Base-by-base conservation (phyloP, 2,797 vertebrate genomes). In the Thalassophryne amazonica region DNA sequence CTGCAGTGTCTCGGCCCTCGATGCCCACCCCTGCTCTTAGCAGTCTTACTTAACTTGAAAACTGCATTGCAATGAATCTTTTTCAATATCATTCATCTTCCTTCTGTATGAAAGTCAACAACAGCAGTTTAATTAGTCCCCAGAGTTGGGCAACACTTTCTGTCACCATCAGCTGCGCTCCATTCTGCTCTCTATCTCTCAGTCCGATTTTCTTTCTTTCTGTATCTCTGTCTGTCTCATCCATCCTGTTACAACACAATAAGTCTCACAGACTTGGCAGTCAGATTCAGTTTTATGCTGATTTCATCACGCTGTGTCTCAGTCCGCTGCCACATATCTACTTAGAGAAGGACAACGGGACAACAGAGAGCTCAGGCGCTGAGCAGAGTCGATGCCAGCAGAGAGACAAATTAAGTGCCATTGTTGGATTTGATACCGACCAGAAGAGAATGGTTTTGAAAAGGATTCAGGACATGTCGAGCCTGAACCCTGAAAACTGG, bases 111-210 rank as follows among this genome's bases (percentile, higher is more conserved):
- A 54, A 52, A 57, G 58, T 63, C 60, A 65, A 73, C 64, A 78
- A 69, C 56, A 41, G 67, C 33, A 59, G 57, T 80, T 78, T 80
- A 82, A 82, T 84, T 74, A 78, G 66, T 81, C 66, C n/a, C 69
- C 72, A 55, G 58, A 47, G 67, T 52, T 60, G 69, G 34, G 63
- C 34, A 45, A 12, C 38, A 43, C 61, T 60, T 45, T 22, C 48
- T 20, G 50, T 59, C 67, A 42, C 53, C 41, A 53, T 49, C 20
- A 14, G 14, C 28, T 63, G 57, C 40, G 33, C 19, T 65, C 48
- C 43, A 20, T 27, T 29, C 33, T 33, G 10, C 61, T 38, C 46
- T 58, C 23, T 45, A 28, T 67, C 53, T 55, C 32, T 13, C 49
- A 25, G 6, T 40, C 22, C 34, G 29, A 18, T 11, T 38, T 22